phyloP scores from a whole-genome alignment of 2,888 invertebrate species.

The Hydroisotoma schaefferi region DNA sequence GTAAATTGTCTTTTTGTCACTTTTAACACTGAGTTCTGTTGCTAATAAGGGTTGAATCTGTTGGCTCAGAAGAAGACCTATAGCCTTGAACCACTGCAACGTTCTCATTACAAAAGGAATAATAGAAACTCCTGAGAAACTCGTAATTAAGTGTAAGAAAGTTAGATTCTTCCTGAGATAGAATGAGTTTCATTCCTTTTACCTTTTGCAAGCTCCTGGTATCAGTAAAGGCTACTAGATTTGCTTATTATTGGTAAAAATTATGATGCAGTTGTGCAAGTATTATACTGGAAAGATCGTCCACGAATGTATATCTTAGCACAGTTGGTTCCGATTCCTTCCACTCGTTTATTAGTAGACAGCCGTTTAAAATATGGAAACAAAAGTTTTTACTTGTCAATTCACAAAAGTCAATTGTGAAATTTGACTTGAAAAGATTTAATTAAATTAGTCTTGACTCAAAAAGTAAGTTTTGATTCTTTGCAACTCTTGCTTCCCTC shows the following conservation, averaged over 20 bases:
- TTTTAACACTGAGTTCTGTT: background rate
- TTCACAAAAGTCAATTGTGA: too few species aligned
- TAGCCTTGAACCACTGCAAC: background rate
- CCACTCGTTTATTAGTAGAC: too few species aligned
- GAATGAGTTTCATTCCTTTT: background rate
- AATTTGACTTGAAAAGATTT: too few species aligned
- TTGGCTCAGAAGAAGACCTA: background rate
- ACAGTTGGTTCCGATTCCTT: too few species aligned
- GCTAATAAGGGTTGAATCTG: constrained; percentile 3
- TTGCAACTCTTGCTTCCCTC: too few species aligned
- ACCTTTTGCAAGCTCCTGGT: background rate
- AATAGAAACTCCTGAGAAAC: background rate
- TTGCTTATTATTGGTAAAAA: background rate
- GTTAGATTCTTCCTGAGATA: background rate
- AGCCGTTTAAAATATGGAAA: too few species aligned
- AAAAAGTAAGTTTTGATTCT: too few species aligned
- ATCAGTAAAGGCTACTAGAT: too few species aligned
- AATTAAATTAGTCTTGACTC: too few species aligned
- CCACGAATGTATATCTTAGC: too few species aligned
- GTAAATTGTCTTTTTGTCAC: constrained; percentile 1
- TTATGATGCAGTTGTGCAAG: background rate
- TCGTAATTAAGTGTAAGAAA: constrained; percentile 1
- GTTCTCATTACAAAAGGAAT: background rate
- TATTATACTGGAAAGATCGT: too few species aligned
- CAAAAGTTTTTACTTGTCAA: too few species aligned